These are phyloP conservation scores for Clarias laeviceps DNA, from an alignment of 2,797 vertebrate species.

Conservation along the genomic window DNA sequence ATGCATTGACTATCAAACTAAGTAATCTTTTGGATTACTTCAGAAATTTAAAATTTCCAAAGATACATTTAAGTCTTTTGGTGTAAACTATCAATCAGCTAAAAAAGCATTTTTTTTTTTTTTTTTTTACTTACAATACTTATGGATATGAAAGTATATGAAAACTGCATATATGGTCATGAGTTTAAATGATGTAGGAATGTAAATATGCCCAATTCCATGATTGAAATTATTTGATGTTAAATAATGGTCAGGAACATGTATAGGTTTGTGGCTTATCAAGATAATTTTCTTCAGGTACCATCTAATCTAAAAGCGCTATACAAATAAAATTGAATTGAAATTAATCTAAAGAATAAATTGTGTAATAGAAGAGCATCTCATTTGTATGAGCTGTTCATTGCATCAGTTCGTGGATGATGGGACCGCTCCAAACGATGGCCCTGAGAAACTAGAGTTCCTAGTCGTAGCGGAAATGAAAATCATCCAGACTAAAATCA, in stretches of 20 bases:
- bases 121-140: background rate
- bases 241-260: background rate
- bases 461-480: background rate
- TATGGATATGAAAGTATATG: background rate
- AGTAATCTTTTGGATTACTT: conserved; percentile 1
- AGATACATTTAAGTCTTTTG: background rate
- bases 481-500: conserved; percentile 8
- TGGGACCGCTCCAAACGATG: background rate
- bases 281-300: background rate
- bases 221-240: background rate
- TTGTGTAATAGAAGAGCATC: background rate
- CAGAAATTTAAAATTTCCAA: background rate
- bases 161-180: background rate
- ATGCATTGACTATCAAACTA: conserved; percentile 31
- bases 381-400: background rate
- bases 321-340: too few relatives aligned
- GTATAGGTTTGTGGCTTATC: background rate
- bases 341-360: background rate
- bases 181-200: too few relatives aligned
- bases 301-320: too few relatives aligned
- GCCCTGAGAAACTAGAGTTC: background rate
- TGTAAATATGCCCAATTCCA: background rate
- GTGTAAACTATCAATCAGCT: background rate
- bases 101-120: background rate
- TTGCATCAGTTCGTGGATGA: background rate